Conservation (phyloP, 2,113 vertebrate genomes). For the Brachyhypopomus gauderio region DNA sequence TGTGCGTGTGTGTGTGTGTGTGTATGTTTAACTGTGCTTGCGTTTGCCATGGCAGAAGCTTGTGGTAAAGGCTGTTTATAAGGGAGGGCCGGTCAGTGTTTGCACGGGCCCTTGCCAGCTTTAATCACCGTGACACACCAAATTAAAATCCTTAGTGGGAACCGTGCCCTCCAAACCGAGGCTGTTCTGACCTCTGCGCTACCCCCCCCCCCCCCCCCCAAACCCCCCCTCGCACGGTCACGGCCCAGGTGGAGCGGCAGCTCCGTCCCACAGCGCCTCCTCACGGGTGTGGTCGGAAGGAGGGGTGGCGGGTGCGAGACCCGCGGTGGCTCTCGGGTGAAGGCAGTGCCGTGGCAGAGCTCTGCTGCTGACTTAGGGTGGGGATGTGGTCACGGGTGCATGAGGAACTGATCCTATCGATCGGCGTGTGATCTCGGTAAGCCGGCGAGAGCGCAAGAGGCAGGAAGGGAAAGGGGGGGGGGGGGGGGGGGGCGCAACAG, state of each 20-base stretch:
- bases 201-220: slow-evolving; percentile 1
- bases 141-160: slow-evolving; percentile 55
- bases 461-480: no score
- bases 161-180: slow-evolving; percentile 49
- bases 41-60: background rate
- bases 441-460: slow-evolving; percentile 13
- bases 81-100: slow-evolving; percentile 25
- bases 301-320: no score
- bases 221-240: slow-evolving; percentile 12
- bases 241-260: background rate
- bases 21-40: background rate
- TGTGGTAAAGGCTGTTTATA: slow-evolving; percentile 5
- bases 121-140: slow-evolving; percentile 47
- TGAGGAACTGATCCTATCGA: slow-evolving; percentile 52
- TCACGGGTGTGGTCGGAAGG: no score
- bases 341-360: background rate
- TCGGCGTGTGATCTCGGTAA: slow-evolving; percentile 43
- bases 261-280: no score
- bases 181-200: slow-evolving; percentile 33
- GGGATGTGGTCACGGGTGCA: slow-evolving; percentile 20
- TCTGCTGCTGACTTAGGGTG: slow-evolving; percentile 5
- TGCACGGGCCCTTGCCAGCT: slow-evolving; percentile 8
- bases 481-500: background rate
- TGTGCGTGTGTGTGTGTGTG: background rate
- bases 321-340: background rate